Evolutionary conservation across 2,797 vertebrate species (phyloP).

Genomic region (Catharus ustulatus): DNA sequence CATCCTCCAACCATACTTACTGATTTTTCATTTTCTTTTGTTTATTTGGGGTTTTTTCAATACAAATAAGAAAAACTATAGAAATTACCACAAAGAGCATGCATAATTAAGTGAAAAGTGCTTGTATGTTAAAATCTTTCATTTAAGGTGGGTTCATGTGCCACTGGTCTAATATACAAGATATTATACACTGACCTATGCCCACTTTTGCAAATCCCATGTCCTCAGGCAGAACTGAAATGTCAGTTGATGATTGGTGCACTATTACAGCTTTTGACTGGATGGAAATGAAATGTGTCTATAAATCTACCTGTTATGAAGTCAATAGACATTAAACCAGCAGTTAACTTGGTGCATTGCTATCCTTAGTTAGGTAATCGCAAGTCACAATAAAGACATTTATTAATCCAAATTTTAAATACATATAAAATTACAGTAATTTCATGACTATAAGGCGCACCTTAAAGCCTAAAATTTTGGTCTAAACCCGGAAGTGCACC

Average conservation of each 20-base stretch:
- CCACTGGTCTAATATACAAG: background rate
- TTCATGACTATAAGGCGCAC: too few relatives aligned
- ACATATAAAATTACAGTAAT: background rate
- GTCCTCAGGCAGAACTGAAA: constrained; percentile 31
- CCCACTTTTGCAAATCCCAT: constrained; percentile 25
- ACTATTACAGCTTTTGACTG: constrained; percentile 15
- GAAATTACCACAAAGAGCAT: background rate
- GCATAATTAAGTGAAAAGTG: background rate
- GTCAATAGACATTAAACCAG: background rate
- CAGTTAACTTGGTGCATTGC: background rate
- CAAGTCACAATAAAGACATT: background rate
- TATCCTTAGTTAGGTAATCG: background rate
- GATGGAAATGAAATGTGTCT: background rate
- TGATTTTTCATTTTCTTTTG: background rate
- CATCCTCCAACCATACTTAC: background rate
- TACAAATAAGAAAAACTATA: background rate
- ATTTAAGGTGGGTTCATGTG: background rate
- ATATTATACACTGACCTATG: background rate
- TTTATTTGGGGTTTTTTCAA: background rate
- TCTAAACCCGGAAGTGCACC: too few relatives aligned
- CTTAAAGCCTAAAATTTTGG: too few relatives aligned
- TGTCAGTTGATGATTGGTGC: constrained; percentile 33
- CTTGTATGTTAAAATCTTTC: background rate
- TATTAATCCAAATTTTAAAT: background rate
- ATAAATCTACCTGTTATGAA: background rate